phyloP scores from a whole-genome alignment of 2,797 vertebrate species.

The Petrocephalus sullivani region DNA sequence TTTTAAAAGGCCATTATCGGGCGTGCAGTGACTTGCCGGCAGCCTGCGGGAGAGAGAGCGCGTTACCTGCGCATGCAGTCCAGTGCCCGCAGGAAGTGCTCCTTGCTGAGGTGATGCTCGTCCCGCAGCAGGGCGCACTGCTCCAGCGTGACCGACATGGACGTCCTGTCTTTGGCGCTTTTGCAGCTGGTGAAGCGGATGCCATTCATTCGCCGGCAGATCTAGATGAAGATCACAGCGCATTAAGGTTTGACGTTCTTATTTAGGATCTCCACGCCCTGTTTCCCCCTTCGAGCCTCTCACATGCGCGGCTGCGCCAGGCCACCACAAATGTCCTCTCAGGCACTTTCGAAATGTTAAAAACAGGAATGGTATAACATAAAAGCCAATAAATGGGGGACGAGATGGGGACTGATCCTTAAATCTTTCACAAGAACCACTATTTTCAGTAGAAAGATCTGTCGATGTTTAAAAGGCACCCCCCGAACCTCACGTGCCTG shows the following conservation, averaged over 20 bases:
- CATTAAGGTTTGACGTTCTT: background rate
- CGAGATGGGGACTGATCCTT: background rate
- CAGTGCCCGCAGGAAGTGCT: background rate
- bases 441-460: background rate
- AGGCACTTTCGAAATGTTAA: background rate
- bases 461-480: background rate
- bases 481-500: background rate
- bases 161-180: constrained; percentile 99
- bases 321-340: background rate
- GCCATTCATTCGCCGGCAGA: constrained; percentile 91
- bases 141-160: constrained; percentile 96
- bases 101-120: background rate
- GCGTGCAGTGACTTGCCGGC: background rate
- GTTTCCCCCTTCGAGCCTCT: background rate
- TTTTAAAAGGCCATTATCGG: background rate
- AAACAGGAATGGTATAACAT: background rate
- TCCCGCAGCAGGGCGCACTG: constrained; percentile 81
- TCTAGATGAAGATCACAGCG: constrained; percentile 54
- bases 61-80: background rate
- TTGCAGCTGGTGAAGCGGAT: constrained; percentile 98
- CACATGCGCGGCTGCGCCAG: background rate
- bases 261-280: background rate
- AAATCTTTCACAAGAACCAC: background rate
- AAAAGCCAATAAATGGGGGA: background rate
- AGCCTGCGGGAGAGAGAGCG: background rate